These are phyloP conservation scores for Pangasius djambal DNA, from an alignment of 2,797 vertebrate species.

Conservation along the genomic window DNA sequence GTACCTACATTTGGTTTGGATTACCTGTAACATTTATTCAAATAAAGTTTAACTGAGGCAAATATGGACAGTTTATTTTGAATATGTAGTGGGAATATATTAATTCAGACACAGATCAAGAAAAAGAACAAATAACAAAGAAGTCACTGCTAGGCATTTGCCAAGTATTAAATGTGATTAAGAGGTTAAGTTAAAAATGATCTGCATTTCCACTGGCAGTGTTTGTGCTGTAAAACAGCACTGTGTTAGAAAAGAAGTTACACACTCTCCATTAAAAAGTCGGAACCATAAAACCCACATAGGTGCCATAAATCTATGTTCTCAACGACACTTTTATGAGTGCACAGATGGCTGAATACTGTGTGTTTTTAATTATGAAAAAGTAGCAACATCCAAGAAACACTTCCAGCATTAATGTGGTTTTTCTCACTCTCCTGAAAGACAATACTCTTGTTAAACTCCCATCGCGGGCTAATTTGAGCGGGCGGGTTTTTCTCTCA, in stretches of 20 bases:
- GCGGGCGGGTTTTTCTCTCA: constrained; percentile 48
- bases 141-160: not conserved
- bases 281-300: constrained; percentile 53
- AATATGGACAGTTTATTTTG: not conserved
- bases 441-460: constrained; percentile 45
- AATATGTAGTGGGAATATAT: too few relatives aligned
- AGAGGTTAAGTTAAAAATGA: constrained; percentile 3
- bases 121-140: not conserved
- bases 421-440: constrained; percentile 51
- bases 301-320: constrained; percentile 60
- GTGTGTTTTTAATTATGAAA: constrained; percentile 62
- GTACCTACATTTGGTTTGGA: not conserved
- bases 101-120: not conserved
- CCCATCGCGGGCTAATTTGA: constrained; percentile 52
- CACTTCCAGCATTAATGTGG: constrained; percentile 52
- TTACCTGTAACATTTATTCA: not conserved
- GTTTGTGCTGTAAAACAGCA: constrained; percentile 28
- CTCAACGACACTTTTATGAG: constrained; percentile 62
- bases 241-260: constrained; percentile 53
- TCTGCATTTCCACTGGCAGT: not conserved
- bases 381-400: constrained; percentile 62
- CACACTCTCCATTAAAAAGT: constrained; percentile 52
- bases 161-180: not conserved
- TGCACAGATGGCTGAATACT: constrained; percentile 71
- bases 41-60: not conserved